Conservation (phyloP, 2,888 invertebrate species). For the Brachypalpus laphriformis region DNA sequence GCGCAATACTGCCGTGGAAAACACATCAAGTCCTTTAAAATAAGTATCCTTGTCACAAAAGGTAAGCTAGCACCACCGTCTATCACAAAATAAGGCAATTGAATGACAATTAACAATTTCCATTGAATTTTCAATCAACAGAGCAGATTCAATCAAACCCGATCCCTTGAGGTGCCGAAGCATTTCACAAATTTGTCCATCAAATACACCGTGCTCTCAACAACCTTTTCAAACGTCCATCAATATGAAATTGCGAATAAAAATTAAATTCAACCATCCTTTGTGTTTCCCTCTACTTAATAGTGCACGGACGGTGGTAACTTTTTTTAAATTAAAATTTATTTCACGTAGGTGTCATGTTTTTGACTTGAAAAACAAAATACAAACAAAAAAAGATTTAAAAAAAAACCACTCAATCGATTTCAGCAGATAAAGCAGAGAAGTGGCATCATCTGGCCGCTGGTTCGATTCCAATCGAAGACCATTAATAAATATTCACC, state of each 20-base stretch:
- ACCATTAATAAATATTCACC: slow-evolving; percentile 64
- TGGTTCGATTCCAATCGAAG: slow-evolving; percentile 41
- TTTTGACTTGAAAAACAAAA: slow-evolving; percentile 25
- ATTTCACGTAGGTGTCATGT: slow-evolving; percentile 38
- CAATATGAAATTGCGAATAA: slow-evolving; percentile 10
- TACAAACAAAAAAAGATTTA: background rate
- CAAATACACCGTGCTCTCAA: background rate
- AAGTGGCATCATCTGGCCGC: slow-evolving; percentile 52
- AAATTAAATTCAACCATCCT: slow-evolving; percentile 1
- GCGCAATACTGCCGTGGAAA: no score
- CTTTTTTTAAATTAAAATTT: slow-evolving; percentile 17
- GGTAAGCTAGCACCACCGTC: background rate
- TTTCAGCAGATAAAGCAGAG: slow-evolving; percentile 23
- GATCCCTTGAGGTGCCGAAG: background rate
- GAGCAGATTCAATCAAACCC: background rate
- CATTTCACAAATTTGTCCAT: background rate
- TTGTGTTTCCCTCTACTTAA: background rate
- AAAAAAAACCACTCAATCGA: slow-evolving; percentile 41
- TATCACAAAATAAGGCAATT: background rate
- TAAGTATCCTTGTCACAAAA: background rate
- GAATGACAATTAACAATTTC: background rate
- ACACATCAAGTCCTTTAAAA: no score
- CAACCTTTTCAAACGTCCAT: background rate
- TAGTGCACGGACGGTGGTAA: background rate
- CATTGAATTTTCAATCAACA: background rate